These are phyloP conservation scores for Xestoiulus laeticollis DNA, from an alignment of 2,888 invertebrate species.

Conservation along the genomic window DNA sequence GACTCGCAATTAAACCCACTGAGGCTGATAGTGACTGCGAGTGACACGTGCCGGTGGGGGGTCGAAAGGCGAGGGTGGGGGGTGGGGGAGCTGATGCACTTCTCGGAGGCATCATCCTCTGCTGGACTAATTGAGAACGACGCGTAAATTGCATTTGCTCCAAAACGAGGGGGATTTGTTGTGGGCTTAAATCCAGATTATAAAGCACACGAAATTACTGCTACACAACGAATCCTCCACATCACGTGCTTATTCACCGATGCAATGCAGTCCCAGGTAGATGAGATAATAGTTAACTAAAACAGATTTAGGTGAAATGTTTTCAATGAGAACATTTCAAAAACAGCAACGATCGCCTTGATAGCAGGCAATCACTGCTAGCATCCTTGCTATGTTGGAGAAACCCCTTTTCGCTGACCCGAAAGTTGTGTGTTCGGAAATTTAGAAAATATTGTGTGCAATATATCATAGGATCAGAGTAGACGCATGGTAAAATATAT, in stretches of 20 bases:
- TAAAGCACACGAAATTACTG: neutral
- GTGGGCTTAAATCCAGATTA: neutral
- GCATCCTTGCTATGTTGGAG: neutral
- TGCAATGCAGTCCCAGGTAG: neutral
- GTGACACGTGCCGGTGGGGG: neutral
- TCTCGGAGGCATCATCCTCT: neutral
- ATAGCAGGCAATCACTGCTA: neutral
- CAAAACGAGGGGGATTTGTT: neutral
- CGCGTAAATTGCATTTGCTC: neutral
- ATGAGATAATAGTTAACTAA: neutral
- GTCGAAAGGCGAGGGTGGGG: neutral
- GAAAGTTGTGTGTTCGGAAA: neutral
- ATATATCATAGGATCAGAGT: too few relatives aligned
- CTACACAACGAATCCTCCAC: neutral
- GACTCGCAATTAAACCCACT: constrained; percentile 29
- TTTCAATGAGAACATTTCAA: too few relatives aligned
- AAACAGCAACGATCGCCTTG: too few relatives aligned
- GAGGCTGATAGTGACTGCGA: constrained; percentile 35
- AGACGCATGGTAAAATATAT: too few relatives aligned
- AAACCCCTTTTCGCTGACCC: neutral
- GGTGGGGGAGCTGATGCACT: neutral
- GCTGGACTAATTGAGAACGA: neutral
- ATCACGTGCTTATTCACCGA: too few relatives aligned
- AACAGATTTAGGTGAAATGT: neutral
- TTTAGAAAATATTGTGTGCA: too few relatives aligned